These are phyloP conservation scores for Karalla daura DNA, from an alignment of 2,797 vertebrate species.

Conservation along the genomic window DNA sequence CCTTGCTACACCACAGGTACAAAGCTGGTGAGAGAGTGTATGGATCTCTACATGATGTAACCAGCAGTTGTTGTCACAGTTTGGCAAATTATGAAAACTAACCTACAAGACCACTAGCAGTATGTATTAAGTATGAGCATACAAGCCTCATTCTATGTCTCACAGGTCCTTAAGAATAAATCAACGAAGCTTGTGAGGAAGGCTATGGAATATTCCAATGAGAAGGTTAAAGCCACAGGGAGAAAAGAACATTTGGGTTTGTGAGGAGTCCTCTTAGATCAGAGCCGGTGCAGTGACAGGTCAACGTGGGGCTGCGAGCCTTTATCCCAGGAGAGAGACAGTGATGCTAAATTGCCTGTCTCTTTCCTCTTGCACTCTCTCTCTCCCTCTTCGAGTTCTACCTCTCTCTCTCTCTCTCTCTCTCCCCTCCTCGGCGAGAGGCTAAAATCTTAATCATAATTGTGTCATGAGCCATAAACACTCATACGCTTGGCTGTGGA, in stretches of 20 bases:
- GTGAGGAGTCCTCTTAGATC: conserved; percentile 31
- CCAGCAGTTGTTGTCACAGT: background rate
- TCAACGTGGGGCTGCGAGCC: conserved; percentile 33
- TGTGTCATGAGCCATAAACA: conserved; percentile 70
- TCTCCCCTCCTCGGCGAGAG: conserved; percentile 17
- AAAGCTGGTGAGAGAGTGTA: too few species aligned
- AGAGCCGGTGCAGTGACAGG: conserved; percentile 44
- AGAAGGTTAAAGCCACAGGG: background rate
- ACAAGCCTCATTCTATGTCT: background rate
- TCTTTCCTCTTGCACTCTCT: conserved; percentile 5
- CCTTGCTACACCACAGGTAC: too few species aligned
- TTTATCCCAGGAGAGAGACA: conserved; percentile 40
- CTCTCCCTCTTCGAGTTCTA: background rate
- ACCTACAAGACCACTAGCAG: background rate
- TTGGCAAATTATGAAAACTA: background rate
- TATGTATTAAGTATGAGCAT: too few species aligned
- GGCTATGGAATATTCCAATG: background rate
- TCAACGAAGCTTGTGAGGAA: too few species aligned
- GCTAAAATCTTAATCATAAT: conserved; percentile 71
- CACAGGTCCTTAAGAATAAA: background rate
- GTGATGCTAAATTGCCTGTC: conserved; percentile 62
- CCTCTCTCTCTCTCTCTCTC: background rate
- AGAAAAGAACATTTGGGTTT: background rate
- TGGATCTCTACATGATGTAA: too few species aligned
- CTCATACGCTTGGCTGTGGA: conserved; percentile 41